A percentile compares a stretch with the other conserved stretches of the same genome.
Evolutionary conservation across 1,140 invertebrate genomes (phyloP).

Genomic region (Acromyrmex charruanus): DNA sequence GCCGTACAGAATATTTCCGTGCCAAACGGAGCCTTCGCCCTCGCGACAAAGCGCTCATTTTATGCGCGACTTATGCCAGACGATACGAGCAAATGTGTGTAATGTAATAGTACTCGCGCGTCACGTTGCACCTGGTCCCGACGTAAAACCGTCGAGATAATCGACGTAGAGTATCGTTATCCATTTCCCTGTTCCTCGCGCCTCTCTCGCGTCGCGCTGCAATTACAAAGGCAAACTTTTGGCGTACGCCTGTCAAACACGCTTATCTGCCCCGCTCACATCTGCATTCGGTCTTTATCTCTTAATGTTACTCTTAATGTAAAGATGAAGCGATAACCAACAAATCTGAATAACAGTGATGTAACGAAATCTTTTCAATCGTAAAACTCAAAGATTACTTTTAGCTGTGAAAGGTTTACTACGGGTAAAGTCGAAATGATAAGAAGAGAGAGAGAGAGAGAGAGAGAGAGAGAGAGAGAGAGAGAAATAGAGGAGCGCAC

Average conservation of each 20-base stretch:
- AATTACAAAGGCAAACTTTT: conserved; percentile 32
- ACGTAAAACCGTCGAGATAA: conserved; percentile 64
- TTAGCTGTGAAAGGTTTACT: not conserved
- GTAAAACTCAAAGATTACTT: not conserved
- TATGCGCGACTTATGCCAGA: conserved; percentile 44
- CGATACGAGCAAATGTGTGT: conserved; percentile 37
- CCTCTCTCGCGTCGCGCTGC: not conserved
- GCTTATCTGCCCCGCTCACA: not conserved
- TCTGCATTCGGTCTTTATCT: not conserved
- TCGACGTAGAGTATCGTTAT: conserved; percentile 43
- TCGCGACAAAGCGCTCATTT: conserved; percentile 56
- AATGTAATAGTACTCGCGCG: conserved; percentile 49
- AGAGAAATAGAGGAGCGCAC: not conserved
- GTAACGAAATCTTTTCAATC: not conserved
- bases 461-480: no score
- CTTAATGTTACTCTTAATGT: not conserved
- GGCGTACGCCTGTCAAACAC: conserved; percentile 2
- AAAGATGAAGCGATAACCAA: not conserved
- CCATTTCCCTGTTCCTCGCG: conserved; percentile 45
- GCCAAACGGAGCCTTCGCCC: not conserved
- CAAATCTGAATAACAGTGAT: not conserved
- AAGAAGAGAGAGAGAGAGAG: not conserved
- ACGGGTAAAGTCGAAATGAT: not conserved
- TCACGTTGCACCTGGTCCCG: conserved; percentile 63
- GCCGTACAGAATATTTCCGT: conserved; percentile 21